A percentile compares a stretch with the other conserved stretches of the same genome.
These are phyloP conservation scores for Thera obeliscata DNA, from an alignment of 2,888 invertebrate genomes.

Conservation along the genomic window DNA sequence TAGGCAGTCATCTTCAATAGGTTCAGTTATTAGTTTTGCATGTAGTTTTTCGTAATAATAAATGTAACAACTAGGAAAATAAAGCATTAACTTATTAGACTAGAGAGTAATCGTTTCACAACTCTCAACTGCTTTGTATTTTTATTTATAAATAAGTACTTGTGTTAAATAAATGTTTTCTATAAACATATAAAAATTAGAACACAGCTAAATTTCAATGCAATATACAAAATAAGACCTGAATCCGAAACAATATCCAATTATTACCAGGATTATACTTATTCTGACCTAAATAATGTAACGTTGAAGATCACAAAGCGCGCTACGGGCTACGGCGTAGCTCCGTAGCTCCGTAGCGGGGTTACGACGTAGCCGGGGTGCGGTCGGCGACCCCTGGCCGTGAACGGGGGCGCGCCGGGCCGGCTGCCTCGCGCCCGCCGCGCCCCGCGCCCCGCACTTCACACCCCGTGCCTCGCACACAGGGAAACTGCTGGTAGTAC, in stretches of 20 bases:
- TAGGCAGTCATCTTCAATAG: too few relatives aligned
- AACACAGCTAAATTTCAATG: too few relatives aligned
- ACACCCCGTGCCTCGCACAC: constrained; percentile 39
- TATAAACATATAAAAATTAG: too few relatives aligned
- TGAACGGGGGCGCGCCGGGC: constrained; percentile 76
- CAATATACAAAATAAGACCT: too few relatives aligned
- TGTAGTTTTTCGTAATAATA: too few relatives aligned
- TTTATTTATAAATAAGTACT: too few relatives aligned
- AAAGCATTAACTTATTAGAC: too few relatives aligned
- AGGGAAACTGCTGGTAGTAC: constrained; percentile 36
- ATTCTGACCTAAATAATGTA: constrained; percentile 69
- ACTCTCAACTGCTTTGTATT: too few relatives aligned
- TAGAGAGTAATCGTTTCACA: too few relatives aligned
- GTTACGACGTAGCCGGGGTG: constrained; percentile 79
- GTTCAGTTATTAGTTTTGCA: too few relatives aligned
- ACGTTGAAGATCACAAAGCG: constrained; percentile 50
- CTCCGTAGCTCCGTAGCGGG: constrained; percentile 67
- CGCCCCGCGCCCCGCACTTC: constrained; percentile 35
- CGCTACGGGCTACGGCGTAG: constrained; percentile 71
- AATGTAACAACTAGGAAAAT: too few relatives aligned
- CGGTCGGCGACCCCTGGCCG: constrained; percentile 84
- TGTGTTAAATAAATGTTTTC: too few relatives aligned
- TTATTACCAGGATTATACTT: constrained; percentile 33
- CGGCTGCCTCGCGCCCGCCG: constrained; percentile 35
- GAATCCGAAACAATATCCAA: not conserved